Evolutionary conservation across 2,797 vertebrate species (phyloP), one percentile per base, ranked within the genome.

Genomic region (Catostomus latipinnis): DNA sequence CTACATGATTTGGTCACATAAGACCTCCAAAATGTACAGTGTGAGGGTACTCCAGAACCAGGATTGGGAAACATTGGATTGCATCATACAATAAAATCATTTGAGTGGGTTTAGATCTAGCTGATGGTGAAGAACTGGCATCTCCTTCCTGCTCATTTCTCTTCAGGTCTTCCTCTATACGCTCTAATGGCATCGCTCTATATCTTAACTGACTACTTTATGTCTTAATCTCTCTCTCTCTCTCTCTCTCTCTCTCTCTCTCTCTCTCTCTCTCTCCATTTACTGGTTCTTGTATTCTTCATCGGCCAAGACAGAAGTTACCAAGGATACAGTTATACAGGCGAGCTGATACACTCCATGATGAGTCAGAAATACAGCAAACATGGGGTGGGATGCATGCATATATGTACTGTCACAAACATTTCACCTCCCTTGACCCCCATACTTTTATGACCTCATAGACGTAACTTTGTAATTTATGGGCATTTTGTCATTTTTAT

Each of bases 291-390:
- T 58, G 61, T 69, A 22, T 77, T 71, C 66, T 74, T 86, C 88
- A 88, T 93, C 90, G 87, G 90, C 91, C 54, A 34, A 88, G 86
- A 91, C 86, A 91, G 90, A 92, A 88, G 92, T 93, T 93, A 90
- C 92, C 92, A 92, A 91, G 92, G 93, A 91, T 94, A 93, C 90
- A 82, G 88, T 89, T 87, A 83, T 87, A 90, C 83, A 89, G 89
- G 90, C 84, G 84, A 63, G 46, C 79, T 69, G 48, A 76, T 80
- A 75, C 65, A 82, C 53, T 82, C 60, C 43, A n/a, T 43, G 71
- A 83, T 85, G 82, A 85, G 73, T 80, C 73, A 82, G 66, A 84
- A 62, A 80, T 63, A 74, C 63, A 76, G 72, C 80, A 79, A 48
- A 22, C 48, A n/a, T 72, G 56, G n/a, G 58, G 48, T 16, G 16